Conservation (phyloP, 2,888 invertebrate species). For the Lithosia quadra region DNA sequence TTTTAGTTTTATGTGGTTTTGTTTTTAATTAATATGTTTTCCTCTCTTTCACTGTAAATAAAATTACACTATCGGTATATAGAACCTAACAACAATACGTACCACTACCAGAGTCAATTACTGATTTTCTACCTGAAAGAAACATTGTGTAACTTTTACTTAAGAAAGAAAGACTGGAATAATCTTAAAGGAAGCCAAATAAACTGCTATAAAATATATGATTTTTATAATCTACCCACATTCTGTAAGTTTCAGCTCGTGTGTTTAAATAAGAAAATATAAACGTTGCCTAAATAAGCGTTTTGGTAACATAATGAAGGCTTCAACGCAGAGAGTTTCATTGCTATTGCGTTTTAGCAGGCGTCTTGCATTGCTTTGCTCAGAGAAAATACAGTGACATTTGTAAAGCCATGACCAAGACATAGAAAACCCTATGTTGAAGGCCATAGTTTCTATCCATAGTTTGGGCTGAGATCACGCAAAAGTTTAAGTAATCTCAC, state of each 20-base stretch:
- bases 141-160: not conserved
- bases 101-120: not conserved
- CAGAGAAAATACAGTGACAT: not conserved
- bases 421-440: too few species aligned
- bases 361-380: constrained; percentile 20
- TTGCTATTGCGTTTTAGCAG: constrained; percentile 40
- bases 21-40: too few species aligned
- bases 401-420: too few species aligned
- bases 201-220: not conserved
- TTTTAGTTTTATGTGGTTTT: too few species aligned
- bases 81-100: not conserved
- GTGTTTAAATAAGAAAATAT: not conserved
- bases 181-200: not conserved
- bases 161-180: not conserved
- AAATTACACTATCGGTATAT: not conserved
- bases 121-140: not conserved
- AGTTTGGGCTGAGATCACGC: not conserved
- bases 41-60: too few species aligned
- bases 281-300: not conserved
- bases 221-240: not conserved
- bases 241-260: not conserved
- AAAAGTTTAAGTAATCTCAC: not conserved
- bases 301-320: constrained; percentile 23
- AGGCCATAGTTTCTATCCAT: not conserved
- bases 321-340: constrained; percentile 29